Conservation (phyloP, 2,797 vertebrate genomes). For the Schizopygopsis malacanthus region DNA sequence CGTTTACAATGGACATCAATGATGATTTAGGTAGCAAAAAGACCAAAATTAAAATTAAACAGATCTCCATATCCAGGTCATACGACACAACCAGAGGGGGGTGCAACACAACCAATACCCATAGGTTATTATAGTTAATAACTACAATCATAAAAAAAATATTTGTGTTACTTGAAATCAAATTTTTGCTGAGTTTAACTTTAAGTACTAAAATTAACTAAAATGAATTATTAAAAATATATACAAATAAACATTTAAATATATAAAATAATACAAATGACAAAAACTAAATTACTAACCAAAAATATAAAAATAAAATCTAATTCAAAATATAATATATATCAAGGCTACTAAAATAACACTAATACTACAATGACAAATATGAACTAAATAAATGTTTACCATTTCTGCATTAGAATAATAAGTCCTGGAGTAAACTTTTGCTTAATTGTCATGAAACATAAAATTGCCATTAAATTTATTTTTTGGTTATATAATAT, state of each 20-base stretch:
- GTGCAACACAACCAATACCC: not conserved
- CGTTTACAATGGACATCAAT: not conserved
- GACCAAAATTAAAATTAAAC: not conserved
- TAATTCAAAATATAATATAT: not conserved
- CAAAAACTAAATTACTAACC: not conserved
- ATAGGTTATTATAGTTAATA: not conserved
- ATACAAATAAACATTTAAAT: too few species aligned
- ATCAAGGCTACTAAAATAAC: not conserved
- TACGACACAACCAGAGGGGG: not conserved
- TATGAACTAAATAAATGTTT: not conserved
- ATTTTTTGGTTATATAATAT: not conserved
- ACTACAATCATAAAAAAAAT: not conserved
- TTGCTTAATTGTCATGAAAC: not conserved
- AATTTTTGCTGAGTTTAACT: not conserved
- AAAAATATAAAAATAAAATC: not conserved
- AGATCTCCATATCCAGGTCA: conserved; percentile 3
- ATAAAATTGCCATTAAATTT: not conserved
- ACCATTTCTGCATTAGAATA: not conserved
- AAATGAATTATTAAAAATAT: too few species aligned
- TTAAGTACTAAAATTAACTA: not conserved
- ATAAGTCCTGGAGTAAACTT: not conserved
- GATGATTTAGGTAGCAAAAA: not conserved
- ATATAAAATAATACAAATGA: not conserved
- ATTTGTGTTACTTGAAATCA: not conserved
- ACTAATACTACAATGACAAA: not conserved